Evolutionary conservation across 2,888 invertebrate species (phyloP), one percentile per base, ranked within the genome.

Genomic region (Saturnia pavonia): DNA sequence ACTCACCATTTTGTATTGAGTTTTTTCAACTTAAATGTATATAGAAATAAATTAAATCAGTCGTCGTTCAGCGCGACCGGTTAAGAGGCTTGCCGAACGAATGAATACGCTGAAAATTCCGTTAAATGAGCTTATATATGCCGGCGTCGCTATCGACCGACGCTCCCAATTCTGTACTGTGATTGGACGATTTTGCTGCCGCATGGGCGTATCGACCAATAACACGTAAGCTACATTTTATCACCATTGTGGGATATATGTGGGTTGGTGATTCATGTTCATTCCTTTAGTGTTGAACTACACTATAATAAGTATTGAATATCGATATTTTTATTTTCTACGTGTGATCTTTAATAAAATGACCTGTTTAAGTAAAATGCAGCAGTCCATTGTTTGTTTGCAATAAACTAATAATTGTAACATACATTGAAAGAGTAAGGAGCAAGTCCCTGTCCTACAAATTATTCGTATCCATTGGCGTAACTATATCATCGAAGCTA

Each of bases 41-140:
- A 85, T 87, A 87, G 82, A 87, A 88, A 90, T 91, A 92, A 91
- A 85, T 91, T 91, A 92, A 89, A 90, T 91, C 91, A 91, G 91
- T 93, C 90, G 89, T 89, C 94, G 94, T 95, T 95, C 94, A 91
- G 94, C 94, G 88, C 85, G 89, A 95, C 95, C 95, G 94, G 95
- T 94, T 91, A 96, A 95, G 96, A 93, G 95, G 95, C 94, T 95
- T 94, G 94, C 95, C 95, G 94, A 96, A 96, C 96, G 95, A 94
- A 94, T 94, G 91, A 91, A 94, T 92, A 91, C 79, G 79, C 78
- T 78, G 84, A 88, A 92, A 90, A 86, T 85, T 82, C 87, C 85
- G 87, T 88, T 89, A 83, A 85, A 81, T 86, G 83, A 80, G 85
- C 91, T 94, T 96, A 92, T 96, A 96, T 96, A 95, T 77, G 67